phyloP scores from a whole-genome alignment of 2,113 vertebrate genomes.

The Vidua chalybeata region DNA sequence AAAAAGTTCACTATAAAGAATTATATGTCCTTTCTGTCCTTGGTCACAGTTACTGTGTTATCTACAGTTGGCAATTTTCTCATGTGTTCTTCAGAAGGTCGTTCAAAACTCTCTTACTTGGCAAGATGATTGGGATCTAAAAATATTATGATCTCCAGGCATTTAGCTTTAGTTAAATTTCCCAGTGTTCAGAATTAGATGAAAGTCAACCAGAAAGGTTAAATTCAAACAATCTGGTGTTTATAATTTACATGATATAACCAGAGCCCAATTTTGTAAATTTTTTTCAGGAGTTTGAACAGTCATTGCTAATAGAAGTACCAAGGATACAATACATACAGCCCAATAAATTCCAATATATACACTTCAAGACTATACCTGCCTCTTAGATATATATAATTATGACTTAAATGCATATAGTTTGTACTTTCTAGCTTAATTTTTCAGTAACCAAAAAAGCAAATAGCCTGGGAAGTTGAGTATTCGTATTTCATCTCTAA shows the following conservation, averaged over 20 bases:
- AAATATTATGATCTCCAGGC: constrained; percentile 36
- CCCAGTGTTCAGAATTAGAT: constrained; percentile 34
- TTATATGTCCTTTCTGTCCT: constrained; percentile 64
- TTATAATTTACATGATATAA: not conserved
- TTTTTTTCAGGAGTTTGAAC: not conserved
- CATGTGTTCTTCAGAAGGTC: constrained; percentile 38
- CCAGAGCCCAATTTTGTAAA: not conserved
- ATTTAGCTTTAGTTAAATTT: constrained; percentile 23
- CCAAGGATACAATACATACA: not conserved
- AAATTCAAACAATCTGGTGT: not conserved
- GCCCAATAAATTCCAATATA: not conserved
- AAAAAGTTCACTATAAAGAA: constrained; percentile 52
- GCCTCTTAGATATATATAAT: not conserved
- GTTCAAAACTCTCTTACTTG: constrained; percentile 40
- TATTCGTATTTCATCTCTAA: not conserved
- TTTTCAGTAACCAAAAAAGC: not conserved
- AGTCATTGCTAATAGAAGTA: not conserved
- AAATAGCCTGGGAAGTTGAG: not conserved
- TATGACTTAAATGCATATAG: not conserved
- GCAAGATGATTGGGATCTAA: constrained; percentile 7
- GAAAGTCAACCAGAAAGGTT: constrained; percentile 40
- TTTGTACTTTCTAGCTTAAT: not conserved
- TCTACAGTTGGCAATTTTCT: constrained; percentile 33
- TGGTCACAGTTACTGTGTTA: constrained; percentile 41
- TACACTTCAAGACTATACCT: not conserved